phyloP scores from a whole-genome alignment of 2,888 invertebrate genomes.

The Drosophila antonietae region DNA sequence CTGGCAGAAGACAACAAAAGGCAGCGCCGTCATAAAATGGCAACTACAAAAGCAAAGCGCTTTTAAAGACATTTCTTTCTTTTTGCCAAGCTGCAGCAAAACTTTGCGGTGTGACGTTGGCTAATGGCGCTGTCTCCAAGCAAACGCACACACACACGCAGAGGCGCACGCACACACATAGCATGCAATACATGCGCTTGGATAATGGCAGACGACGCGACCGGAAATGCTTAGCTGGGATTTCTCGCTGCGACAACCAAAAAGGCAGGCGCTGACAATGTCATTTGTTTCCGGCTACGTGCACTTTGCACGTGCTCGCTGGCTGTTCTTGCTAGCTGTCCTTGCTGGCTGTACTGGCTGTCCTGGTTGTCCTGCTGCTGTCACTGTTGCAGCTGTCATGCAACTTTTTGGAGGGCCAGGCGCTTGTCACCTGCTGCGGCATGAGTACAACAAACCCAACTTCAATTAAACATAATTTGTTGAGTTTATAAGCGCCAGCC shows the following conservation, averaged over 20 bases:
- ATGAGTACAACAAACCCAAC: constrained; percentile 38
- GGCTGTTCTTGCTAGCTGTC: constrained; percentile 9
- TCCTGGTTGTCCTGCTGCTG: neutral
- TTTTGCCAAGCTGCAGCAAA: constrained; percentile 18
- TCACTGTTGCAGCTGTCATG: constrained; percentile 13
- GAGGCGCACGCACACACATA: constrained; percentile 25
- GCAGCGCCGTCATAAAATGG: constrained; percentile 56
- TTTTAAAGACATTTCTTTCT: constrained; percentile 8
- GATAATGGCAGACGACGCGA: constrained; percentile 53
- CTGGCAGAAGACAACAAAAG: constrained; percentile 54
- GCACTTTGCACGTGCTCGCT: constrained; percentile 69
- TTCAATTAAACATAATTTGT: constrained; percentile 63
- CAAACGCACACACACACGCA: constrained; percentile 24
- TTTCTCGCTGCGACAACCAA: constrained; percentile 53
- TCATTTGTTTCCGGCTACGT: constrained; percentile 77
- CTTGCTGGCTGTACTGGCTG: constrained; percentile 5
- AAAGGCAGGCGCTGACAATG: constrained; percentile 66
- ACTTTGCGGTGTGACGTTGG: constrained; percentile 57
- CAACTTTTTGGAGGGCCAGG: constrained; percentile 17
- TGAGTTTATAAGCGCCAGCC: constrained; percentile 44
- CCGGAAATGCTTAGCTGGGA: constrained; percentile 77
- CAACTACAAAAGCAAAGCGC: constrained; percentile 40
- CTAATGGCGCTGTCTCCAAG: constrained; percentile 64
- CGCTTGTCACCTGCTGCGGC: constrained; percentile 43
- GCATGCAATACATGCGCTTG: constrained; percentile 27